Evolutionary conservation across 2,797 vertebrate species (phyloP).

Genomic region (Sebastes flavidus): DNA sequence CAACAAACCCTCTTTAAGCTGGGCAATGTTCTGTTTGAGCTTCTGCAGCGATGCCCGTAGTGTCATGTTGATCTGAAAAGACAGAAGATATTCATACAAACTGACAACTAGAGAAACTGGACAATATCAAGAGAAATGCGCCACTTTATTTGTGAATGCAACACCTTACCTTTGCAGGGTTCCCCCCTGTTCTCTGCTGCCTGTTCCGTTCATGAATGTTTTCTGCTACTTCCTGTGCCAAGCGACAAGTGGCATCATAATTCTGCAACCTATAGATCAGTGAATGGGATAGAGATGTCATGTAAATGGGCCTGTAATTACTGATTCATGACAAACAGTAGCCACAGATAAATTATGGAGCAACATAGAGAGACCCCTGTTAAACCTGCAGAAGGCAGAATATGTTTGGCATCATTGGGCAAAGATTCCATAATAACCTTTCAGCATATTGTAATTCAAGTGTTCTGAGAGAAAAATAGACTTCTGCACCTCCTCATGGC

Average conservation of each 20-base stretch:
- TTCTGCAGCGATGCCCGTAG: constrained; percentile 90
- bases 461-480: too few species aligned
- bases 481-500: too few species aligned
- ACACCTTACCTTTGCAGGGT: constrained; percentile 87
- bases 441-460: too few species aligned
- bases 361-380: background rate
- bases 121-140: background rate
- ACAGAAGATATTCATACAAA: constrained; percentile 3
- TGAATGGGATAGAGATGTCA: background rate
- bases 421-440: too few species aligned
- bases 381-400: too few species aligned
- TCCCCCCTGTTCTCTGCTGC: constrained; percentile 90
- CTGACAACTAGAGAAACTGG: background rate
- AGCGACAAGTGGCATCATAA: constrained; percentile 89
- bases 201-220: constrained; percentile 91
- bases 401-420: too few species aligned
- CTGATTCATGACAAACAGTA: background rate
- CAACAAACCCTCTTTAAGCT: constrained; percentile 89
- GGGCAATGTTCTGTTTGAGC: constrained; percentile 89
- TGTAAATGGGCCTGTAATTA: background rate
- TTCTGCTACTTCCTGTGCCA: constrained; percentile 94
- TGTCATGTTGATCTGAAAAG: constrained; percentile 88
- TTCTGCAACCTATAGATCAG: constrained; percentile 85
- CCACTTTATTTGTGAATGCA: background rate
- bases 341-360: background rate